Base-by-base conservation (phyloP, 2,113 vertebrate species). In the Lampris megalopsis region DNA sequence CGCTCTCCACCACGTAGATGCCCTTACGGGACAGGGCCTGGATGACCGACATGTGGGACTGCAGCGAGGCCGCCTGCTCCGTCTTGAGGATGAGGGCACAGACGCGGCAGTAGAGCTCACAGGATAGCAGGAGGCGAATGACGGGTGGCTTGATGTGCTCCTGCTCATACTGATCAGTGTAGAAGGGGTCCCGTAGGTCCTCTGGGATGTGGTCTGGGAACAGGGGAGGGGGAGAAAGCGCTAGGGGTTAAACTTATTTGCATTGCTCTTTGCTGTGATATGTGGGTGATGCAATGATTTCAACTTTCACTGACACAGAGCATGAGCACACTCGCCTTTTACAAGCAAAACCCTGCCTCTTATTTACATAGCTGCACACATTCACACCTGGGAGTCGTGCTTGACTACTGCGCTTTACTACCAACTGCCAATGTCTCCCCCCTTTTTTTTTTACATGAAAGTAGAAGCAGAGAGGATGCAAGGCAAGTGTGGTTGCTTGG, bases 81-180 rank as follows among this genome's bases (percentile, higher is more conserved):
- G 96, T 96, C 90, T 97, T 96, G 63, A 98, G 95, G 86, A 99
- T 97, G 81, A 99, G 97, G 85, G 95, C 92, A 48, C 97, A 99
- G 3, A 99, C 97, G 0, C 97, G 96, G 82, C 97, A 98, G 92
- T 99, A 99, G 37, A 99, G 95, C 92, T 99, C 98, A 0, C 96
- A 95, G 82, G 97, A 97, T 71, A 99, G 93, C 77, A 99, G 92
- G 61, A 99, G 94, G 50, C 79, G 96, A 90, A 97, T 96, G 73
- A 98, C 96, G 0, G 97, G 98, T 0, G 98, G 98, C 49, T 99
- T 99, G 79, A 99, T 98, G 88, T 99, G 98, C 60, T 99, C 98
- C 87, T 99, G 98, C 63, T 99, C 97, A 2, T 99, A 99, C 78
- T 99, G 98, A 68, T 99, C 98, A 4, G 95, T 94, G 92, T 99